A percentile compares a stretch with the other conserved stretches of the same genome.
These are phyloP conservation scores for Daptonema setosum DNA, from an alignment of 2,888 invertebrate genomes.

Conservation along the genomic window DNA sequence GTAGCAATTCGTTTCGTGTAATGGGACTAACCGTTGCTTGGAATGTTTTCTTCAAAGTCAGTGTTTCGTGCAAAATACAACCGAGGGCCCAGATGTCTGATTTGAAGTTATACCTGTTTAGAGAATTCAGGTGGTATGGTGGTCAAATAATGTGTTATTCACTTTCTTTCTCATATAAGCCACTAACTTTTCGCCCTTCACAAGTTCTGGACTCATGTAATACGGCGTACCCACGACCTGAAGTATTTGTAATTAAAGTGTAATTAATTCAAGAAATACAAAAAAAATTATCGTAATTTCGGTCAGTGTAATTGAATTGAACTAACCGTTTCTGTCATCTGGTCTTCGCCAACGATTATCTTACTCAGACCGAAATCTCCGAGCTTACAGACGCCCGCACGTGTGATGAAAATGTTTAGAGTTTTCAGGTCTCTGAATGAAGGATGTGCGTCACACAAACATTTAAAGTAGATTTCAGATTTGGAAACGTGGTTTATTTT, in stretches of 20 bases:
- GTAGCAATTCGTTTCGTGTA: too few species aligned
- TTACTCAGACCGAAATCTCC: slow-evolving; percentile 3
- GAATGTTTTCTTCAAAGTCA: slow-evolving; percentile 1
- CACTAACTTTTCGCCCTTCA: slow-evolving; percentile 30
- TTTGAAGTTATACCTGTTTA: slow-evolving; percentile 29
- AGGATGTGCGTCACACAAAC: too few species aligned
- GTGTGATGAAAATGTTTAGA: slow-evolving; percentile 2
- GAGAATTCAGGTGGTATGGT: too few species aligned
- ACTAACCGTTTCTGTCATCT: neutral
- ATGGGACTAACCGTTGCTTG: neutral
- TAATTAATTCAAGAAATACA: neutral
- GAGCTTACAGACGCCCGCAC: neutral
- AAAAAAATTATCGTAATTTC: neutral
- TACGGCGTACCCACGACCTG: slow-evolving; percentile 43
- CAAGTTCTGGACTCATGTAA: slow-evolving; percentile 53
- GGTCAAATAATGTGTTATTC: too few species aligned
- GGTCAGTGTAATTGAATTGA: neutral
- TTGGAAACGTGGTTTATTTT: too few species aligned
- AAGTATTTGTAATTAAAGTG: neutral
- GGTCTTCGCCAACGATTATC: neutral
- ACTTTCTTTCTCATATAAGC: too few species aligned
- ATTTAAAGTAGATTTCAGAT: too few species aligned
- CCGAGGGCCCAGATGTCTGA: slow-evolving; percentile 31
- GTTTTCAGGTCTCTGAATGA: slow-evolving; percentile 2
- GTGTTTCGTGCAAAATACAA: slow-evolving; percentile 19